phyloP scores from a whole-genome alignment of 2,797 vertebrate genomes.

The Catamblyrhynchus diadema region DNA sequence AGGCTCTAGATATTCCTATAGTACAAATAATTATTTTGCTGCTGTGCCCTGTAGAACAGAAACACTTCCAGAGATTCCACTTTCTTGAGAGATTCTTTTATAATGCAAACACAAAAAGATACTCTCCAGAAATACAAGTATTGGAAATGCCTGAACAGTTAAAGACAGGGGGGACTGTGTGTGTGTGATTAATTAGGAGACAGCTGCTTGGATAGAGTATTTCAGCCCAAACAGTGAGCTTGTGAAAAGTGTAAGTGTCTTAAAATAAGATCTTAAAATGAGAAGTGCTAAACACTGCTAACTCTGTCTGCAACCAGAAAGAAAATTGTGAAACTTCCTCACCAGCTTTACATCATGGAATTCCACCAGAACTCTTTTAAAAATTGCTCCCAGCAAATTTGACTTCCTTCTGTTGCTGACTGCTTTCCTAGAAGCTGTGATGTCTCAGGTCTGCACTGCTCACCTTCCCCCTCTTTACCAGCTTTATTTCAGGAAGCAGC shows the following conservation, averaged over 20 bases:
- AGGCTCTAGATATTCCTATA: background rate
- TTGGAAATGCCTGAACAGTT: background rate
- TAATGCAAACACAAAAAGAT: background rate
- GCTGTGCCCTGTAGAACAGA: background rate
- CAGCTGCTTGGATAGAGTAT: background rate
- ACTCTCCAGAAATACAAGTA: background rate
- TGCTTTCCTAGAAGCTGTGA: background rate
- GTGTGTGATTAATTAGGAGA: background rate
- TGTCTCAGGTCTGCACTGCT: background rate
- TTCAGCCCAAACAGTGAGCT: constrained; percentile 24
- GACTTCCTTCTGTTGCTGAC: background rate
- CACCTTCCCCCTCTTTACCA: background rate
- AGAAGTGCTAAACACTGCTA: background rate
- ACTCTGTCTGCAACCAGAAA: background rate
- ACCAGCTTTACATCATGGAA: background rate
- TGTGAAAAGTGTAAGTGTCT: background rate
- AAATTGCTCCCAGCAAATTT: background rate
- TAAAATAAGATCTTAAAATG: constrained; percentile 9
- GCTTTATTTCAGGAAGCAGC: background rate
- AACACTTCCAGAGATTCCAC: background rate
- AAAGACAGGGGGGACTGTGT: background rate
- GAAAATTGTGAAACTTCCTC: background rate
- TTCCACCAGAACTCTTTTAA: background rate
- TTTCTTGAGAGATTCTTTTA: background rate
- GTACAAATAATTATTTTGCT: background rate